These are phyloP conservation scores for Pelochelys cantorii DNA, from an alignment of 2,797 vertebrate species.

Conservation along the genomic window DNA sequence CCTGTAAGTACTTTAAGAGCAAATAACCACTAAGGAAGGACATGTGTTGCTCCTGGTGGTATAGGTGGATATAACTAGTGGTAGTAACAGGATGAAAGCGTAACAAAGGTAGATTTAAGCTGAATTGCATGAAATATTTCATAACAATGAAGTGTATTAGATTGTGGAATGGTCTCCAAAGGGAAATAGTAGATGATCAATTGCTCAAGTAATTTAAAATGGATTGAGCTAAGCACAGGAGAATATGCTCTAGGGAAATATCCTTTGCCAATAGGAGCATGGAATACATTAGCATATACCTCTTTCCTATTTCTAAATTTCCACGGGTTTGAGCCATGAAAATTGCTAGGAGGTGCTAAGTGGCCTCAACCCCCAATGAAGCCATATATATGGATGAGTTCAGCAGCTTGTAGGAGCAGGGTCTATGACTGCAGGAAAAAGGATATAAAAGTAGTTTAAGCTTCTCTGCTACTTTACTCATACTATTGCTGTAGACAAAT, in stretches of 20 bases:
- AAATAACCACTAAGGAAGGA: neutral
- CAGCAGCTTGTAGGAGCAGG: neutral
- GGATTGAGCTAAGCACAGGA: neutral
- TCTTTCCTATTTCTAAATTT: neutral
- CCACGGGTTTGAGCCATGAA: neutral
- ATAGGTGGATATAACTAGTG: neutral
- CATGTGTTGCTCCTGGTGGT: neutral
- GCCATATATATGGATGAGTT: neutral
- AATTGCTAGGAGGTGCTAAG: neutral
- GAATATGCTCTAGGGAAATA: neutral
- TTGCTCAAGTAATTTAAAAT: neutral
- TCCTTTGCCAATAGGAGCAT: neutral
- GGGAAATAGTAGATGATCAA: neutral
- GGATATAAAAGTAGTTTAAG: neutral
- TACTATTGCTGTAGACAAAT: neutral
- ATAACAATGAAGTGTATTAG: neutral
- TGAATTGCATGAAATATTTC: neutral
- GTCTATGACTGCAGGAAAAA: neutral
- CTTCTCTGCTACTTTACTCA: neutral
- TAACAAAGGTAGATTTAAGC: neutral
- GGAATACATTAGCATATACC: rapidly evolving
- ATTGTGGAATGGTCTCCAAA: neutral
- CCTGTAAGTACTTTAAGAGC: neutral
- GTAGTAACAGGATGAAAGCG: neutral
- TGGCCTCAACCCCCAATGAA: neutral